A percentile compares a stretch with the other conserved stretches of the same genome.
phyloP scores from a whole-genome alignment of 2,888 invertebrate genomes.

The Galeopsomyia nigrocyanea region DNA sequence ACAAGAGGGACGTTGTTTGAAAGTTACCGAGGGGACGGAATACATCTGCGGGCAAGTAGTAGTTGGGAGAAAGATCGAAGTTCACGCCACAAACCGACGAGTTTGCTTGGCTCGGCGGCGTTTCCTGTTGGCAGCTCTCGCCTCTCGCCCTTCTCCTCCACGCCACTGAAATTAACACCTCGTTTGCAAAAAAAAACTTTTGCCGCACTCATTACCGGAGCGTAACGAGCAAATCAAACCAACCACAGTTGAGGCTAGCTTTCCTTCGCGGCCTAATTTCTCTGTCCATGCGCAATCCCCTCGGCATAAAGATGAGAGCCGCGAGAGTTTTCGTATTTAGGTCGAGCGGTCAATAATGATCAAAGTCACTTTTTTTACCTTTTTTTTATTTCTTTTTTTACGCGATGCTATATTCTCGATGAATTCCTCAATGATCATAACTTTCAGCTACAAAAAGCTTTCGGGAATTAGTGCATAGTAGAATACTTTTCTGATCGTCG shows the following conservation, averaged over 20 bases:
- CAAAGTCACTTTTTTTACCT: too few species aligned
- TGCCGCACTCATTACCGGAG: constrained; percentile 4
- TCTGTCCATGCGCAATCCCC: background rate
- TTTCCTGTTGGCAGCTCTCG: constrained; percentile 10
- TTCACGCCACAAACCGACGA: background rate
- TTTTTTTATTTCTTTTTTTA: too few species aligned
- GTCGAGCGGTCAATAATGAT: too few species aligned
- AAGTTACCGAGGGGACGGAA: constrained; percentile 5
- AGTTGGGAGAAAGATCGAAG: constrained; percentile 18
- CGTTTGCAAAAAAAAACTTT: constrained; percentile 20
- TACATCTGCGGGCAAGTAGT: too few species aligned
- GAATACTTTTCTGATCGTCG: too few species aligned
- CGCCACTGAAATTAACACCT: constrained; percentile 18
- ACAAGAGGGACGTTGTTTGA: background rate
- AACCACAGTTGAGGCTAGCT: background rate
- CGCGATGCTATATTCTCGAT: too few species aligned
- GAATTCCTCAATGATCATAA: too few species aligned
- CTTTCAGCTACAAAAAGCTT: too few species aligned
- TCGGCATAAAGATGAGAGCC: background rate
- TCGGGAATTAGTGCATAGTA: too few species aligned
- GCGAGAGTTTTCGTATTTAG: background rate
- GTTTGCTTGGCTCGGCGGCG: background rate
- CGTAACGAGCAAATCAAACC: constrained; percentile 30
- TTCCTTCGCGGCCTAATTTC: constrained; percentile 4
- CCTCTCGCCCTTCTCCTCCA: too few species aligned